Evolutionary conservation across 53 echinoderm and acorn worm species (phyloP).

Genomic region (Patiria pectinifera): DNA sequence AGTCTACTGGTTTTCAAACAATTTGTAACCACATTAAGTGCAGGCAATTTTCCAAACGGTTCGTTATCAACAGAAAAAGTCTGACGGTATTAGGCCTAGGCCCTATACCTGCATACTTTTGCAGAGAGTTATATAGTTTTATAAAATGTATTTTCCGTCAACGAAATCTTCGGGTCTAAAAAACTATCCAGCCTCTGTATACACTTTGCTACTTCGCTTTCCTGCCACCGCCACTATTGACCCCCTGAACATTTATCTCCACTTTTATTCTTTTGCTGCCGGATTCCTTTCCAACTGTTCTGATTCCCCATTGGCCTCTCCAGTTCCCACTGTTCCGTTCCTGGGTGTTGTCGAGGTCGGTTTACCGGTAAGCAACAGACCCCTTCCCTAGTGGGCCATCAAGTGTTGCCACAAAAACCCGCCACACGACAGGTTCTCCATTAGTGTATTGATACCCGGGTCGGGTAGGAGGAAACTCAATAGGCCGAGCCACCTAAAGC

Average conservation of each 20-base stretch:
- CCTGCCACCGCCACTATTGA: not conserved
- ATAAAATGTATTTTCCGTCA: no score
- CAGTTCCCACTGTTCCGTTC: not conserved
- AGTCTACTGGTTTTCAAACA: no score
- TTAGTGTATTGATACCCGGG: constrained; percentile 31
- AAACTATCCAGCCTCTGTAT: no score
- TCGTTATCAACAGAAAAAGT: no score
- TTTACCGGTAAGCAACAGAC: not conserved
- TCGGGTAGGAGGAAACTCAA: constrained; percentile 11
- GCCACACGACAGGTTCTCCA: constrained; percentile 17
- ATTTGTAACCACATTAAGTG: no score
- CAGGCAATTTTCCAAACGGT: no score
- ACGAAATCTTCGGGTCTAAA: no score
- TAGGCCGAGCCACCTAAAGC: not conserved
- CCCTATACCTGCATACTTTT: no score
- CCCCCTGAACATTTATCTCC: not conserved
- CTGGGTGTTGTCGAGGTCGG: not conserved
- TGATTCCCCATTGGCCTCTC: not conserved
- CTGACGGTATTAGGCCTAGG: no score
- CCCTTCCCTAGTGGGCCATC: not conserved
- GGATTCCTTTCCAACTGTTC: not conserved
- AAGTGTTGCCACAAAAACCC: not conserved
- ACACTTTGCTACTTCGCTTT: not conserved
- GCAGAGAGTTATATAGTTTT: no score
- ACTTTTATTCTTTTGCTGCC: not conserved